A percentile compares a stretch with the other conserved stretches of the same genome.
Evolutionary conservation across 2,888 invertebrate species (phyloP).

Genomic region (Neoitamus cyanurus): DNA sequence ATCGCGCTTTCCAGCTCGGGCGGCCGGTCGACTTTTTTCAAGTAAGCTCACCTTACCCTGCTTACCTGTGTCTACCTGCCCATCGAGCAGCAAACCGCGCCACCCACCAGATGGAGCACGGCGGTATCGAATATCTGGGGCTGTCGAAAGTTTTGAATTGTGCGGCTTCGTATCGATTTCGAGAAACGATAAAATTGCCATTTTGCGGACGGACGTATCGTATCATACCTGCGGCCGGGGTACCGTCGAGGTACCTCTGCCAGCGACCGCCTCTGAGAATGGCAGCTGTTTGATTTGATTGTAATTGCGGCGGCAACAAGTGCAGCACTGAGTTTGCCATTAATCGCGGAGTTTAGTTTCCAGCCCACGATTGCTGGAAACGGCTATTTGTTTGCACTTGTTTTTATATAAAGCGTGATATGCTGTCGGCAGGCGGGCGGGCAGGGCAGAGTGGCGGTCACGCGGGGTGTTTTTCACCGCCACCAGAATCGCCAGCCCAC

Average conservation of each 20-base stretch:
- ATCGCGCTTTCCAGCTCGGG: background rate
- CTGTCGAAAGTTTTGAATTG: background rate
- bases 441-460: background rate
- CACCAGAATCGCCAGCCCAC: background rate
- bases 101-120: background rate
- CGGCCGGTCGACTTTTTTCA: background rate
- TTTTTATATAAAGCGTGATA: background rate
- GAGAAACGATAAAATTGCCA: background rate
- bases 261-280: background rate
- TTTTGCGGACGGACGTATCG: background rate
- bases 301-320: conserved; percentile 35
- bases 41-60: background rate
- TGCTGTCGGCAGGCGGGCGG: background rate
- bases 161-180: background rate
- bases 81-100: background rate
- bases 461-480: background rate
- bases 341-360: background rate
- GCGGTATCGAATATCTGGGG: background rate
- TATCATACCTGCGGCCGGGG: background rate
- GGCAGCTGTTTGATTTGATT: conserved; percentile 35
- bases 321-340: background rate
- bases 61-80: background rate
- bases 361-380: background rate
- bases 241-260: background rate
- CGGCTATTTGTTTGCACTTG: conserved; percentile 11